Base-by-base conservation (phyloP, 2,888 invertebrate genomes). In the Patella caerulea region DNA sequence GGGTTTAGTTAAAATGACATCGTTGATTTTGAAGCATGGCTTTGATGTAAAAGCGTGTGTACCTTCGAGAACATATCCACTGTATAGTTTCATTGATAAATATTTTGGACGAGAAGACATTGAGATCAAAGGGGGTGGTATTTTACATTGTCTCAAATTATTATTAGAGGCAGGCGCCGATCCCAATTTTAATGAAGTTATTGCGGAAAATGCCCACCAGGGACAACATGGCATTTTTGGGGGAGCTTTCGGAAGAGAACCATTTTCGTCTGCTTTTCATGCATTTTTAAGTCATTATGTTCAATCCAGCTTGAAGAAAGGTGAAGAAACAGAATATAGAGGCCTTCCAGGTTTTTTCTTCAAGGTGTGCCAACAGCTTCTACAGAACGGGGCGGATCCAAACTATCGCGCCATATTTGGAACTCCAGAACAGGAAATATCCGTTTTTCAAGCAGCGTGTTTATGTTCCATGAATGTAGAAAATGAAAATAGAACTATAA, bases 101-200 rank as follows among this genome's bases (percentile, higher is more conserved):
- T 45, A 45, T 45, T 45, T 45, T 45, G 45, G 45, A 45, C 45
- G 9, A 9, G 45, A 45, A 45, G 45, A 71, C 71, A 71, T 34
- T 29, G 29, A 71, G 29, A 71, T 34, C 19, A 17, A 29, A 34
- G 24, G 15, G 5, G 5, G 5, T 19, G 14, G 34, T 1, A 29
- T 71, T 17, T 17, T 71, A 17, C 34, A 24, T 7, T 19, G 17
- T 17, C 19, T 52, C 29, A 34, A 24, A 15, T 24, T n/a, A 9
- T 74, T 79, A 19, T 79, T 87, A 14, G 83, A 87, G 55, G 86
- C 87, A 29, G 87, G 89, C 5, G 89, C 89, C 11, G 84, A 89
- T 81, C 88, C 88, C 1, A 89, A 90, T 76, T 86, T 89, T 75
- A 85, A 90, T 75, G 90, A 90, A 83, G 79, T 85, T 12, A 54